phyloP scores from a whole-genome alignment of 2,888 invertebrate species.

The Theretra japonica region DNA sequence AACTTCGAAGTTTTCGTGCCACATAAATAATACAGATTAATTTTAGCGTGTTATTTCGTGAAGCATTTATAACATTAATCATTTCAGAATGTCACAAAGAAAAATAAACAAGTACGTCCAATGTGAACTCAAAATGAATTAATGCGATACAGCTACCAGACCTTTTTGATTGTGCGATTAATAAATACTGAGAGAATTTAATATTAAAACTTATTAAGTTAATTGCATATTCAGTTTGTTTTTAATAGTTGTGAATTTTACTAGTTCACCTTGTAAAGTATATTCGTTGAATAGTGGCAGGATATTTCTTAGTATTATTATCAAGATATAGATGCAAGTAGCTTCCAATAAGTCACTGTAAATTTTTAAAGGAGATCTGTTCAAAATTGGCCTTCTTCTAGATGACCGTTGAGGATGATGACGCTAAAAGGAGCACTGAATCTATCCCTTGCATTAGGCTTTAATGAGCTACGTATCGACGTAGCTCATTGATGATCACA shows the following conservation, averaged over 20 bases:
- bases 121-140: conserved; percentile 28
- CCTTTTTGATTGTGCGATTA: conserved; percentile 23
- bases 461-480: too few species aligned
- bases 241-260: conserved; percentile 28
- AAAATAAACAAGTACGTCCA: conserved; percentile 39
- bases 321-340: too few species aligned
- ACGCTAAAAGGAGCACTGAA: too few species aligned
- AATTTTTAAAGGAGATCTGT: too few species aligned
- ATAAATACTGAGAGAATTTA: neutral
- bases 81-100: conserved; percentile 45
- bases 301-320: too few species aligned
- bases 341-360: too few species aligned
- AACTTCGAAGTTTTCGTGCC: conserved; percentile 35
- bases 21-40: conserved; percentile 51
- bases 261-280: neutral
- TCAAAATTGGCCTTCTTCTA: too few species aligned
- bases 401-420: too few species aligned
- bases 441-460: too few species aligned
- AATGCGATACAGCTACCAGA: conserved; percentile 19
- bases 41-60: conserved; percentile 47
- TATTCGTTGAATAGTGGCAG: too few species aligned
- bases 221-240: conserved; percentile 32
- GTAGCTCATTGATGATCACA: too few species aligned
- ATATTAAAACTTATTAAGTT: conserved; percentile 36
- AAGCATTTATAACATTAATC: conserved; percentile 54